Evolutionary conservation across 2,797 vertebrate species (phyloP), one percentile per base, ranked within the genome.

Genomic region (Anguilla marmorata): DNA sequence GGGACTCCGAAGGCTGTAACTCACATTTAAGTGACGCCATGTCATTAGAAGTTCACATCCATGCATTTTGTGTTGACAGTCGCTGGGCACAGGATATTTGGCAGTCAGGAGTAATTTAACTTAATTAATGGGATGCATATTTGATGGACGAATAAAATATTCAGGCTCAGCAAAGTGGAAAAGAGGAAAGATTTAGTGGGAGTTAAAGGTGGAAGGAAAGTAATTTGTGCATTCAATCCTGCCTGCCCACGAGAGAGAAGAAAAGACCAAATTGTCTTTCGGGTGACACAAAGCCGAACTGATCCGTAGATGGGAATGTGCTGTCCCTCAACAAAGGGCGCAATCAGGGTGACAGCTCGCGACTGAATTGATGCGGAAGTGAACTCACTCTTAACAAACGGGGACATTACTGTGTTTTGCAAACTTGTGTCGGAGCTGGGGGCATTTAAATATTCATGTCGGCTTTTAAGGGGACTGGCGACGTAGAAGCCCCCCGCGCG

Each of bases 61-160:
- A 97, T 98, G 98, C 97, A 98, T 99, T 98, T 98, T 97, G 96
- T 99, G 98, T 99, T 99, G 98, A 99, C 97, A 98, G 97, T 98
- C 97, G 98, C 97, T 97, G 93, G 94, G 97, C 97, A 96, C 96
- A 96, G 97, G 97, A 98, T 98, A 98, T 98, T 98, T 98, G 98
- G 97, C 98, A 98, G 98, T 98, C 98, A 97, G 97, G 98, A 99
- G 98, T 99, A 99, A 99, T 99, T 98, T 98, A 98, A 98, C 98
- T 98, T 99, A 99, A 99, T 99, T 99, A 98, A 99, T 98, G 98
- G 98, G 97, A 98, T 98, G 98, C 98, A 99, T 98, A 98, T 98
- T 98, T 99, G 98, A 99, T 98, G 97, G 98, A 98, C 97, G 98
- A 98, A 99, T 98, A 98, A 99, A 99, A 98, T 98, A 98, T 98